Evolutionary conservation across 92 coral and sea anemone species (phyloP).

Genomic region (Diadumene lineata): DNA sequence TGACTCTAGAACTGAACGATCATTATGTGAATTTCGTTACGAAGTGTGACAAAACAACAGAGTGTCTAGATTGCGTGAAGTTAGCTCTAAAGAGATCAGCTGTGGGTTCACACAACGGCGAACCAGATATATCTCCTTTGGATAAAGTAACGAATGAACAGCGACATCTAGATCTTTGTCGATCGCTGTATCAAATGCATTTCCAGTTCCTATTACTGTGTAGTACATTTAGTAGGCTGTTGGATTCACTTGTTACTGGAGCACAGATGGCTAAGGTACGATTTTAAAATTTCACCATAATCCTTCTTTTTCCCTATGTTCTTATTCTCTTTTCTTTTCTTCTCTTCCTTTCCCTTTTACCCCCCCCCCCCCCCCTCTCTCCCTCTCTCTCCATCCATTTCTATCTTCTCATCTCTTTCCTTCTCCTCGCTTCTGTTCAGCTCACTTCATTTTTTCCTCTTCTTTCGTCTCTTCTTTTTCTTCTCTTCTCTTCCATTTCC

Average conservation of each 20-base stretch:
- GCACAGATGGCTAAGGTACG: conserved; percentile 70
- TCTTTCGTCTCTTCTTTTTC: too few species aligned
- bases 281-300: background rate
- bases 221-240: conserved; percentile 75
- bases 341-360: background rate
- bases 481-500: too few species aligned
- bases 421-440: too few species aligned
- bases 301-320: too few species aligned
- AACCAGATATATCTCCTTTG: conserved; percentile 53
- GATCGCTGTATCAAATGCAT: conserved; percentile 87
- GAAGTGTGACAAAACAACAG: conserved; percentile 69
- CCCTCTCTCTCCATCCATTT: too few species aligned
- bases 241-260: conserved; percentile 76
- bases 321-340: background rate
- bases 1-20: conserved; percentile 86
- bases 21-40: conserved; percentile 82
- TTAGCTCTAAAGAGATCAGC: conserved; percentile 79
- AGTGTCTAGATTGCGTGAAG: conserved; percentile 86
- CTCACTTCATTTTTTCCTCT: too few species aligned
- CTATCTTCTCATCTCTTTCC: too few species aligned
- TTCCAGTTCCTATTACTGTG: conserved; percentile 90
- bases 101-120: conserved; percentile 84
- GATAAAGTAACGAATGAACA: conserved; percentile 78
- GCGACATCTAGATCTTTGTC: conserved; percentile 78
- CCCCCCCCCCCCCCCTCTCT: too few species aligned